These are phyloP conservation scores for Thecophora atra DNA, from an alignment of 2,888 invertebrate species.

Conservation along the genomic window DNA sequence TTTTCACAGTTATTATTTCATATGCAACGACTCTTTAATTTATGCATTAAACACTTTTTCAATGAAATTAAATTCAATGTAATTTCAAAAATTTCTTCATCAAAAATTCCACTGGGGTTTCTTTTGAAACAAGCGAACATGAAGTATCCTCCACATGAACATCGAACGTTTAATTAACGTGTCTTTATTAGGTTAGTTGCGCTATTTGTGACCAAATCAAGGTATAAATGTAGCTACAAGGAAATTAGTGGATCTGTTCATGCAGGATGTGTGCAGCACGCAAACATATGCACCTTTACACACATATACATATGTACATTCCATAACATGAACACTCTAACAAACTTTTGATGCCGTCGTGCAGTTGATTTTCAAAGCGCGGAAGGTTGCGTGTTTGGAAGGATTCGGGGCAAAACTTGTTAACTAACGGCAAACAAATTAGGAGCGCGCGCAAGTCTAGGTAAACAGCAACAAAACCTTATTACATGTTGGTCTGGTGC, in stretches of 20 bases:
- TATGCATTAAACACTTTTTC: no score
- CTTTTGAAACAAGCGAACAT: not conserved
- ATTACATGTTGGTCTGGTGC: not conserved
- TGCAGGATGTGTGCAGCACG: conserved; percentile 5
- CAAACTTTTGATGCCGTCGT: not conserved
- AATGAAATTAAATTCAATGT: no score
- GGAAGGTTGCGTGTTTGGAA: conserved; percentile 1
- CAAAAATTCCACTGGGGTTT: no score
- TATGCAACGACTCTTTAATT: no score
- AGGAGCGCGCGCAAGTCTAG: conserved; percentile 8
- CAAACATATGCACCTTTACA: not conserved
- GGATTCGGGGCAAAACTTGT: conserved; percentile 5
- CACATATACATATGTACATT: conserved; percentile 4
- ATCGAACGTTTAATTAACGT: conserved; percentile 5
- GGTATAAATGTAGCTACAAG: not conserved
- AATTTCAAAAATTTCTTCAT: no score
- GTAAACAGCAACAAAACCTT: not conserved
- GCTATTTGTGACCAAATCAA: not conserved
- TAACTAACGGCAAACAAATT: conserved; percentile 17
- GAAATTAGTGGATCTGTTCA: conserved; percentile 3
- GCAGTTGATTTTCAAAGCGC: not conserved
- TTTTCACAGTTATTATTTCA: no score
- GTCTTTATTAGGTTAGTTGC: conserved; percentile 11
- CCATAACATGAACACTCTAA: not conserved
- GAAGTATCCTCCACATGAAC: not conserved